These are phyloP conservation scores for Chromoteleia sp. DNA, from an alignment of 2,888 invertebrate genomes.

Conservation along the genomic window DNA sequence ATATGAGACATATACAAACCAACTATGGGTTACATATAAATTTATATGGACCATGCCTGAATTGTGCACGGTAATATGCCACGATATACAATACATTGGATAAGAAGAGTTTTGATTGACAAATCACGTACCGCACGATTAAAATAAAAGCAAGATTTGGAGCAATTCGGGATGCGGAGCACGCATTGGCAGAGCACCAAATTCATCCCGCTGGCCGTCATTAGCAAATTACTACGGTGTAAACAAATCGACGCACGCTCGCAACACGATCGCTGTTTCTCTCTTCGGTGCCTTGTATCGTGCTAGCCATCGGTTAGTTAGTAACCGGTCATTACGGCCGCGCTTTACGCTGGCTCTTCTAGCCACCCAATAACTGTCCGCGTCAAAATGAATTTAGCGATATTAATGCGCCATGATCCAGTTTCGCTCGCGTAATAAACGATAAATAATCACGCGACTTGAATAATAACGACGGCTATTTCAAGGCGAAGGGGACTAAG, in stretches of 20 bases:
- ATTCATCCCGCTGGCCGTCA: constrained; percentile 74
- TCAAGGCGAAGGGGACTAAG: constrained; percentile 20
- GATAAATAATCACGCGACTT: constrained; percentile 71
- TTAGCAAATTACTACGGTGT: constrained; percentile 84
- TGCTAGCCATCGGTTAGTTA: constrained; percentile 76
- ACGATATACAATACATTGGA: no score
- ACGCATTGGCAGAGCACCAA: constrained; percentile 74
- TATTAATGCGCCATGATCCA: constrained; percentile 70
- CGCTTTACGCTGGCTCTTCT: constrained; percentile 80
- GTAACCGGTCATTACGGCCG: constrained; percentile 79
- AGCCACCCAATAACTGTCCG: constrained; percentile 79
- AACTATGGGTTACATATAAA: neutral
- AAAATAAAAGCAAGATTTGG: constrained; percentile 22
- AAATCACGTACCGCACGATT: constrained; percentile 34
- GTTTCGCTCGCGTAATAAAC: constrained; percentile 70
- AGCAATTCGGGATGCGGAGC: constrained; percentile 72
- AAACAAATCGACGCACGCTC: constrained; percentile 80
- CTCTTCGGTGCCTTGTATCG: constrained; percentile 49
- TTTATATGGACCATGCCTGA: no score
- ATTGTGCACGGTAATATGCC: no score
- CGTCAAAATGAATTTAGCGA: constrained; percentile 78
- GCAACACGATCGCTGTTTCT: constrained; percentile 53
- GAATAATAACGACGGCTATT: constrained; percentile 60
- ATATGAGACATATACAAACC: neutral
- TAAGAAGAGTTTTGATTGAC: constrained; percentile 34